A percentile compares a stretch with the other conserved stretches of the same genome.
Evolutionary conservation across 2,797 vertebrate genomes (phyloP).

Genomic region (Furcifer pardalis): DNA sequence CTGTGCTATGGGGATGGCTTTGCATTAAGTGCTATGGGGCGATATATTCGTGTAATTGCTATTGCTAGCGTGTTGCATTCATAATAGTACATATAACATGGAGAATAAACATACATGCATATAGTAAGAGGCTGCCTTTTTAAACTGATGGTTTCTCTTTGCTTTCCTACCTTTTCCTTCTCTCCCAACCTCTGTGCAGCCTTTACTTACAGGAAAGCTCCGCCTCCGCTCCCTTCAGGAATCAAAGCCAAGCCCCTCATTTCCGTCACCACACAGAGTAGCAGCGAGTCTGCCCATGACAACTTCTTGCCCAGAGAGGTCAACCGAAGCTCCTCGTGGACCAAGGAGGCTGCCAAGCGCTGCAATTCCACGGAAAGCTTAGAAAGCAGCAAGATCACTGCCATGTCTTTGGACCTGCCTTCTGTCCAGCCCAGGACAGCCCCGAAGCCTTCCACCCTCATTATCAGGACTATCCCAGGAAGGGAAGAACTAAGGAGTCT

Average conservation of each 20-base stretch:
- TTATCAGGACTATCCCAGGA: conserved; percentile 82
- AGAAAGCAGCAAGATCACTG: conserved; percentile 81
- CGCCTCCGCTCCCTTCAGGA: conserved; percentile 91
- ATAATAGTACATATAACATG: too few relatives aligned
- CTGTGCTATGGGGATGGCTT: too few relatives aligned
- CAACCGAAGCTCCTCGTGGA: conserved; percentile 66
- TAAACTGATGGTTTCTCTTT: not conserved
- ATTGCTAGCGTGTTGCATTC: too few relatives aligned
- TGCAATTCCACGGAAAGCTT: conserved; percentile 96
- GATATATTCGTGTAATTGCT: too few relatives aligned
- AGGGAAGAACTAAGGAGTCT: conserved; percentile 86
- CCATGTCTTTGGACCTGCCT: conserved; percentile 83
- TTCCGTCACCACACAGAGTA: conserved; percentile 96
- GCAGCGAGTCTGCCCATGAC: conserved; percentile 96
- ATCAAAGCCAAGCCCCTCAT: conserved; percentile 97
- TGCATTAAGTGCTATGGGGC: too few relatives aligned
- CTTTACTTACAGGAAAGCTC: conserved; percentile 96
- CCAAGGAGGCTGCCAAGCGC: conserved; percentile 81
- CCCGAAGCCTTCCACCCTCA: conserved; percentile 81
- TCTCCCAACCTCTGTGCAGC: conserved; percentile 77
- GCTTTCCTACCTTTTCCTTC: conserved; percentile 24
- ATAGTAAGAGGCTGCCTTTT: not conserved
- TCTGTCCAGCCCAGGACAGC: conserved; percentile 79
- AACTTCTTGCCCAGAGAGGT: conserved; percentile 87
- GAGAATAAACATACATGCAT: too few relatives aligned